Base-by-base conservation (phyloP, 2,888 invertebrate species). In the Ochlodes sylvanus region DNA sequence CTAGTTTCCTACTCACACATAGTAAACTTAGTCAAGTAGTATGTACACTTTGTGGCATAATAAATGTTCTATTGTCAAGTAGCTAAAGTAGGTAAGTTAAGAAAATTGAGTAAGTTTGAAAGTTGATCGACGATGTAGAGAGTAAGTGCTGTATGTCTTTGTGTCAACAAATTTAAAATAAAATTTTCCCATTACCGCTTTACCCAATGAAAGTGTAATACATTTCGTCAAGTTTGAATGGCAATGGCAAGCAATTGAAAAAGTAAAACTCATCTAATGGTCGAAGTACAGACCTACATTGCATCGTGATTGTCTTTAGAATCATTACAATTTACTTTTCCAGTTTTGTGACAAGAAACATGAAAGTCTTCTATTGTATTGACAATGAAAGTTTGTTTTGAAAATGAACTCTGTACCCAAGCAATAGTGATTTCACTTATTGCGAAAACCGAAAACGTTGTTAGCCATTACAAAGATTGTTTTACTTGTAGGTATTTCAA, bases 201-300 rank as follows among this genome's bases (percentile, higher is more conserved):
- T 65, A 69, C 63, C 57, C 69, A 58, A 68, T 68, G 61, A 69
- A 69, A 71, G 58, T 56, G 58, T 63, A 70, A 57, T 34, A 63
- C 32, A 55, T 63, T 57, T 52, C 47, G 61, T 27, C 38, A 52
- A 15, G 15, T 44, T 55, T 57, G 62, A 71, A 47, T 62, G 55
- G 69, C 60, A 61, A 61, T 61, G 55, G 61, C 55, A 44, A 54
- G 54, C 42, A 55, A 52, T 61, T 55, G 44, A 55, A 14, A 66
- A 66, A 69, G 69, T 72, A 67, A 71, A 75, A 75, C 68, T 72
- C 70, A 72, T 72, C 66, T 71, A 74, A 75, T 75, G 71, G 67
- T 65, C 67, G 38, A 68, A 70, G 63, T 63, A 72, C 68, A 62
- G 63, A 73, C 70, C 70, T 69, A 71, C 69, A 72, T 65, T 71